phyloP scores from a whole-genome alignment of 1,140 invertebrate genomes.

The Uloborus diversus region DNA sequence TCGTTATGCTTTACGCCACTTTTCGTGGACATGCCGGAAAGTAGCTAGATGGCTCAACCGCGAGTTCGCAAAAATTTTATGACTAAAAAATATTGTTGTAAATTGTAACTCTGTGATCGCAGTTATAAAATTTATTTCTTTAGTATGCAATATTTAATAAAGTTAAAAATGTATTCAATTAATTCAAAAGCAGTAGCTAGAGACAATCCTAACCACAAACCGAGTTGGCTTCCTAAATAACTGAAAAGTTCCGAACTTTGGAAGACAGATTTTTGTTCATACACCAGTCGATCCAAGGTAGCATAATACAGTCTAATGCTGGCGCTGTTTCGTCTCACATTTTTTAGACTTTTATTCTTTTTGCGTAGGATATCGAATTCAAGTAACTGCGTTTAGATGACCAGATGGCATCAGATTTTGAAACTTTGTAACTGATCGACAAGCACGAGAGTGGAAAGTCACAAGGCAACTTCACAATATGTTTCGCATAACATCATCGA shows the following conservation, averaged over 20 bases:
- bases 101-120: no score
- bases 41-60: no score
- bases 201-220: constrained; percentile 29
- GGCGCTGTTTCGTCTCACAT: not conserved
- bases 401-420: not conserved
- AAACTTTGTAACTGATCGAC: not conserved
- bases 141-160: constrained; percentile 4
- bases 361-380: not conserved
- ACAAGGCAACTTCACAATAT: not conserved
- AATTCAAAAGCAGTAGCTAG: constrained; percentile 15
- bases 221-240: constrained; percentile 21
- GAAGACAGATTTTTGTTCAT: constrained; percentile 21
- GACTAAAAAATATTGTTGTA: no score
- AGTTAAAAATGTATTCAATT: not conserved
- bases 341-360: no score
- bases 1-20: no score
- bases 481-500: not conserved
- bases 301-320: constrained; percentile 1
- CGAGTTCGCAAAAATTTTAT: no score
- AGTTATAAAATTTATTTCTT: no score
- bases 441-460: not conserved
- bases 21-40: no score
- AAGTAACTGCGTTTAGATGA: not conserved
- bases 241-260: constrained; percentile 37
- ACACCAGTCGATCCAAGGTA: not conserved